Conservation (phyloP, 2,888 invertebrate genomes). For the Melieria picta region DNA sequence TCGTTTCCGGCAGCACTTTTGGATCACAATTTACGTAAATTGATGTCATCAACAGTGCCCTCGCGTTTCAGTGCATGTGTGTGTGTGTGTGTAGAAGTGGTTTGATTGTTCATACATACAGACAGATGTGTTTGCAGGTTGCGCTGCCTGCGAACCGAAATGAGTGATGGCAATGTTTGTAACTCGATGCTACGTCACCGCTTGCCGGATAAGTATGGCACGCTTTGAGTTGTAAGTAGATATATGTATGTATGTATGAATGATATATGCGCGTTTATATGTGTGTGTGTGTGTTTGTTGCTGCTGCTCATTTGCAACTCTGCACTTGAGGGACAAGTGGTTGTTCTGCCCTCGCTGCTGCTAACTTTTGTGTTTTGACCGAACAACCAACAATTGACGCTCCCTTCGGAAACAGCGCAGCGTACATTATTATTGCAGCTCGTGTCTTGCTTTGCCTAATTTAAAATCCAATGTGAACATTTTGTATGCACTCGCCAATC, state of each 20-base stretch:
- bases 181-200: too few relatives aligned
- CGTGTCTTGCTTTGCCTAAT: not conserved
- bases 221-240: not conserved
- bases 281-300: not conserved
- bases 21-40: conserved; percentile 61
- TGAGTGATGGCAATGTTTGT: too few relatives aligned
- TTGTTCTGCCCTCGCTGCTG: too few relatives aligned
- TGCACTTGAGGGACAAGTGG: not conserved
- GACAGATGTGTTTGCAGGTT: too few relatives aligned
- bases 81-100: not conserved
- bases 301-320: conserved; percentile 40
- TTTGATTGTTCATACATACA: too few relatives aligned
- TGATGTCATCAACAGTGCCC: conserved; percentile 55
- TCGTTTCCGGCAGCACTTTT: conserved; percentile 60
- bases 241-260: not conserved
- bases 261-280: not conserved
- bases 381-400: too few relatives aligned
- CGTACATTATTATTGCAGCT: not conserved
- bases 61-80: not conserved
- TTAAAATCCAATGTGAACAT: not conserved
- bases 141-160: too few relatives aligned
- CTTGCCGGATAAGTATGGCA: too few relatives aligned
- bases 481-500: too few relatives aligned
- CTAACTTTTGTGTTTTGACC: too few relatives aligned
- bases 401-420: not conserved